Conservation (phyloP, 2,113 vertebrate species). For the Rhegmatorhina hoffmannsi region DNA sequence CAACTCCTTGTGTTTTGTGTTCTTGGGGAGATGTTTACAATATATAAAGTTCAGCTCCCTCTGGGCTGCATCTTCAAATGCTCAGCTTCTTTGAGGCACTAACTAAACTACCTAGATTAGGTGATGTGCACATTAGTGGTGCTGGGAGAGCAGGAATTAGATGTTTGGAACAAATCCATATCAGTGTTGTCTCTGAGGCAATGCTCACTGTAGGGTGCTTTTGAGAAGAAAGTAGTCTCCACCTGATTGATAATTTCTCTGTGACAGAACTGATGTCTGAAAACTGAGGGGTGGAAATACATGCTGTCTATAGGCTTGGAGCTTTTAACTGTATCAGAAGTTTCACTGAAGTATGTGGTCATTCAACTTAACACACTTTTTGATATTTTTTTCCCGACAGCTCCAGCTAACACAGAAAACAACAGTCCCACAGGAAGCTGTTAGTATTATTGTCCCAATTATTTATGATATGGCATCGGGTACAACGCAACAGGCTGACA, state of each 20-base stretch:
- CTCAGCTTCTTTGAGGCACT: not conserved
- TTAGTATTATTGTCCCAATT: conserved; percentile 98
- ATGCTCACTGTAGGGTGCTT: not conserved
- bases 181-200: not conserved
- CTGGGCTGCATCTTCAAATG: not conserved
- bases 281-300: not conserved
- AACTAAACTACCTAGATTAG: not conserved
- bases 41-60: not conserved
- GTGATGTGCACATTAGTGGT: not conserved
- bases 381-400: conserved; percentile 71
- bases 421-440: conserved; percentile 88
- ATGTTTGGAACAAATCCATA: not conserved
- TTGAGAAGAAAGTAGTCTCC: not conserved
- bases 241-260: not conserved
- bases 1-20: not conserved
- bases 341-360: not conserved
- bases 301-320: not conserved
- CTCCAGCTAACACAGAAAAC: conserved; percentile 97
- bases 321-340: not conserved
- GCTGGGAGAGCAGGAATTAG: not conserved
- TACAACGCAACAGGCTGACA: conserved; percentile 98
- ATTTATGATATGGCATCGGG: conserved; percentile 99
- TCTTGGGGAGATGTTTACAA: not conserved
- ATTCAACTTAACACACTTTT: not conserved
- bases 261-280: not conserved